A percentile compares a stretch with the other conserved stretches of the same genome.
Conservation (phyloP, 2,797 vertebrate species). For the Siniperca obscura region DNA sequence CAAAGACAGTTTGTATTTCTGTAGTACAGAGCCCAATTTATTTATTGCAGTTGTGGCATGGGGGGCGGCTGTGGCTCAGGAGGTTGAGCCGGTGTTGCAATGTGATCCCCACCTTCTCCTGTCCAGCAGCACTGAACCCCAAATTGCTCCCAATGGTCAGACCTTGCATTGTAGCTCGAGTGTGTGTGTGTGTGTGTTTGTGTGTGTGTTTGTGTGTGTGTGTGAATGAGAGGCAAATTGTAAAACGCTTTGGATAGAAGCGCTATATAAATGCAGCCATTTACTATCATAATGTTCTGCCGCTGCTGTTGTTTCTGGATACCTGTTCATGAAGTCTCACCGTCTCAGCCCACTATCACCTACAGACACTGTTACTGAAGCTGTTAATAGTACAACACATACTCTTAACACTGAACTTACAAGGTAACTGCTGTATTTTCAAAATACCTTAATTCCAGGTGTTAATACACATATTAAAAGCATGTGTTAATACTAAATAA, state of each 20-base stretch:
- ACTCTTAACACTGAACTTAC: background rate
- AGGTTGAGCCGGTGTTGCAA: background rate
- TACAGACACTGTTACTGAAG: background rate
- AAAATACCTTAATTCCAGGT: background rate
- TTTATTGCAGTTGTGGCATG: background rate
- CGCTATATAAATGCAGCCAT: background rate
- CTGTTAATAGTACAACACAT: background rate
- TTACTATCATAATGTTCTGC: background rate
- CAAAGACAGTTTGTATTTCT: slow-evolving; percentile 2
- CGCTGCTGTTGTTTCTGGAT: background rate
- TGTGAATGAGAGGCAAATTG: background rate
- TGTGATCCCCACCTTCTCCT: background rate
- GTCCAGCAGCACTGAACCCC: background rate
- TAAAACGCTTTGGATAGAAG: background rate
- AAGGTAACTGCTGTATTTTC: background rate
- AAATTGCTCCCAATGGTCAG: background rate
- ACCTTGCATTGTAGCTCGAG: no score
- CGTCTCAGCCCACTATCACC: background rate
- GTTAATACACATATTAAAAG: background rate
- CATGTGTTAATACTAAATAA: slow-evolving; percentile 13
- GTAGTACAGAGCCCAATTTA: background rate
- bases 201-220: background rate
- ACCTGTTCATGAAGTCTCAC: background rate
- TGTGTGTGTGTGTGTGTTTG: no score
- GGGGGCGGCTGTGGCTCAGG: background rate